A percentile compares a stretch with the other conserved stretches of the same genome.
These are phyloP conservation scores for Limnephilus auricula DNA, from an alignment of 2,888 invertebrate species.

Conservation along the genomic window DNA sequence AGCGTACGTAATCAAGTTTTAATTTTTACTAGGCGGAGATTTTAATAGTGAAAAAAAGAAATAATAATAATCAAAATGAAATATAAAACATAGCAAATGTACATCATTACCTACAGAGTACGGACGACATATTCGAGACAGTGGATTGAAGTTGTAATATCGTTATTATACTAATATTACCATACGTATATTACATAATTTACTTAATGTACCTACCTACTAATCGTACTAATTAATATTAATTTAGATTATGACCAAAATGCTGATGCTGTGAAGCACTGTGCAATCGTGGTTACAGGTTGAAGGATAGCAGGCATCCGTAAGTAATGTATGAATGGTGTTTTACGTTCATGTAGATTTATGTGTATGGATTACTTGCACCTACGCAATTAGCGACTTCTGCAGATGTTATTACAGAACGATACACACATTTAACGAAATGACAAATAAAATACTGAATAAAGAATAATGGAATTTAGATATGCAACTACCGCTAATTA, in stretches of 20 bases:
- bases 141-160: no score
- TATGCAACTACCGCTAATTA: not conserved
- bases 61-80: no score
- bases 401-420: not conserved
- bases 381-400: conserved; percentile 10
- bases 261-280: not conserved
- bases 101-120: no score
- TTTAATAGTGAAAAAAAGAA: no score
- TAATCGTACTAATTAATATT: no score
- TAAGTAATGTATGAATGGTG: conserved; percentile 27
- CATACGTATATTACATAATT: no score
- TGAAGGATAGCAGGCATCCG: not conserved
- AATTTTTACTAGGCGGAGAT: no score
- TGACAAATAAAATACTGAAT: not conserved
- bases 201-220: no score
- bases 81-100: no score
- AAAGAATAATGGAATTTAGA: not conserved
- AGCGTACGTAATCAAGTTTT: no score
- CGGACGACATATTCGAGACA: no score
- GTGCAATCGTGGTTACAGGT: not conserved
- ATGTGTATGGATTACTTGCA: conserved; percentile 12
- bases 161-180: no score
- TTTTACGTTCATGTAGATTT: conserved; percentile 17
- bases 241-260: not conserved
- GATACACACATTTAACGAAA: not conserved